phyloP scores from a whole-genome alignment of 2,113 vertebrate species.

The Calonectris borealis region DNA sequence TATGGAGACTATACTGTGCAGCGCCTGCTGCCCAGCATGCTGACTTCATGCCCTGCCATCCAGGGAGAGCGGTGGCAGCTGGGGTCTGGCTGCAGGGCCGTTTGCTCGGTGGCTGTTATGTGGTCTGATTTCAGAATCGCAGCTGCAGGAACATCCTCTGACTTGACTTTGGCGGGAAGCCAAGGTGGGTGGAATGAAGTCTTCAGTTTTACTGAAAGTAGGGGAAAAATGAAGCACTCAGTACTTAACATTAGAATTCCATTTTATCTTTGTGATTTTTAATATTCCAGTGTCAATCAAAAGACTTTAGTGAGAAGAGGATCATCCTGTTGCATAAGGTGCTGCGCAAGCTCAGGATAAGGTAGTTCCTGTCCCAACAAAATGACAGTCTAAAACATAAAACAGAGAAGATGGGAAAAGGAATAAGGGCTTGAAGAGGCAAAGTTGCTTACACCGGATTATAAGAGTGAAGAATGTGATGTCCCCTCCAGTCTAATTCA shows the following conservation, averaged over 20 bases:
- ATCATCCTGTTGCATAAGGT: neutral
- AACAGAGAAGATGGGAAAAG: neutral
- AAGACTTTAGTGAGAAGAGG: neutral
- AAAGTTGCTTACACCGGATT: neutral
- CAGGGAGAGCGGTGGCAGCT: neutral
- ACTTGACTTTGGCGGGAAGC: neutral
- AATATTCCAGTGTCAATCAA: neutral
- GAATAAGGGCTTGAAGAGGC: neutral
- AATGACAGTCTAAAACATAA: neutral
- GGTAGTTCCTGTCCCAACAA: neutral
- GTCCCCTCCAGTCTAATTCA: neutral
- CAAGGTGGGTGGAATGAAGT: neutral
- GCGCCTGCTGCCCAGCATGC: neutral
- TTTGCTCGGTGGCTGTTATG: neutral
- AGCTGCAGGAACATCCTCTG: neutral
- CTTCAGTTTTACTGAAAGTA: neutral
- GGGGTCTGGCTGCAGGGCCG: rapidly evolving
- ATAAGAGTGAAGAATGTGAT: neutral
- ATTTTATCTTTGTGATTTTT: neutral
- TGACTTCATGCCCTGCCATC: neutral
- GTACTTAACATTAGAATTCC: neutral
- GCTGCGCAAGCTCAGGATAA: neutral
- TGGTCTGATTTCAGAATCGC: neutral
- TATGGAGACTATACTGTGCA: neutral
- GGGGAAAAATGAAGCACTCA: neutral